These are phyloP conservation scores for Trichogramma pretiosum DNA, from an alignment of 1,140 invertebrate species.

Conservation along the genomic window DNA sequence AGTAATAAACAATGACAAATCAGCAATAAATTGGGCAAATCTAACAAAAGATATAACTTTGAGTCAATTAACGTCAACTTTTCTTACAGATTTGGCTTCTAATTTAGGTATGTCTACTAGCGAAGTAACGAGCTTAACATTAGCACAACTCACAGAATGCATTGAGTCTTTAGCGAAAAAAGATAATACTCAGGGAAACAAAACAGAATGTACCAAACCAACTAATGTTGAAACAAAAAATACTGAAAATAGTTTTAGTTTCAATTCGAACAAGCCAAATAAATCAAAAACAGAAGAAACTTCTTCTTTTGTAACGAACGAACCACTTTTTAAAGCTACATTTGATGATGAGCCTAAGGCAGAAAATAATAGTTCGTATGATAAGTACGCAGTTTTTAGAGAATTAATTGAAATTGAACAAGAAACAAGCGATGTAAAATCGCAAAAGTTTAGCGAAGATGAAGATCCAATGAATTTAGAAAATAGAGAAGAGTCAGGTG, in stretches of 20 bases:
- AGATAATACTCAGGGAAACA: conserved; percentile 13
- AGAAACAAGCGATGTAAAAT: conserved; percentile 35
- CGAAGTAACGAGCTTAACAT: conserved; percentile 72
- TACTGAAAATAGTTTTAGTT: background rate
- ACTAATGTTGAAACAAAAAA: conserved; percentile 13
- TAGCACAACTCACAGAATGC: conserved; percentile 73
- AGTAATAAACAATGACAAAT: conserved; percentile 8
- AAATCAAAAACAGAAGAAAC: conserved; percentile 16
- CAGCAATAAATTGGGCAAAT: conserved; percentile 17
- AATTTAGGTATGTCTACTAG: conserved; percentile 66
- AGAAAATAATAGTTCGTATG: conserved; percentile 44
- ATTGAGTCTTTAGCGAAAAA: conserved; percentile 46
- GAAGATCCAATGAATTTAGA: conserved; percentile 16
- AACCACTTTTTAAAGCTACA: conserved; percentile 48
- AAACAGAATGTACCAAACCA: conserved; percentile 27
- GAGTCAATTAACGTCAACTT: conserved; percentile 70
- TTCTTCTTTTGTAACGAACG: conserved; percentile 18
- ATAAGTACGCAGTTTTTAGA: conserved; percentile 77
- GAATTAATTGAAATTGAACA: conserved; percentile 68
- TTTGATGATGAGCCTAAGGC: conserved; percentile 41
- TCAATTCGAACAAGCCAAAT: background rate
- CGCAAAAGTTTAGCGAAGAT: conserved; percentile 35
- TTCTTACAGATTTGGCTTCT: conserved; percentile 65
- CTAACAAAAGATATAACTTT: conserved; percentile 63
- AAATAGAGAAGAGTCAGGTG: conserved; percentile 30